Conservation (phyloP, 2,888 invertebrate genomes). For the Agriotes lineatus region DNA sequence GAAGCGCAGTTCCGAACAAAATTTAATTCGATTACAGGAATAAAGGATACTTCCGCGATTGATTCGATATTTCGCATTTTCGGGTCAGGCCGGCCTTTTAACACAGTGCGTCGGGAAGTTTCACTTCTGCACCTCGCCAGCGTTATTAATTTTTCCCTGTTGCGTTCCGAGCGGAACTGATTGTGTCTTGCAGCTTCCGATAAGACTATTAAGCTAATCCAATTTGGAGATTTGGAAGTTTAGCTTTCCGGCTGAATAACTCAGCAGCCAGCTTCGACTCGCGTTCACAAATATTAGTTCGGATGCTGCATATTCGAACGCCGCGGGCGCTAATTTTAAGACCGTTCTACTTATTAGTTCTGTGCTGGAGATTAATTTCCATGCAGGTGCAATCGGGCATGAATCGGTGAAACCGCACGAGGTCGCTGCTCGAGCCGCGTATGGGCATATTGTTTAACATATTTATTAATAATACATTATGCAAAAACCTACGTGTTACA, state of each 20-base stretch:
- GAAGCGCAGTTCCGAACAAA: slow-evolving; percentile 28
- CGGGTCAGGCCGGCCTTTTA: no score
- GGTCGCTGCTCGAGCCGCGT: neutral
- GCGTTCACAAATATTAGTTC: slow-evolving; percentile 31
- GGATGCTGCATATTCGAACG: slow-evolving; percentile 21
- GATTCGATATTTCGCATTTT: slow-evolving; percentile 33
- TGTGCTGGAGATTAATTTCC: slow-evolving; percentile 29
- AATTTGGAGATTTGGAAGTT: slow-evolving; percentile 39
- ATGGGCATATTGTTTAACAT: slow-evolving; percentile 12
- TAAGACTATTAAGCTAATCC: slow-evolving; percentile 38
- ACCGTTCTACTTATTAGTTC: slow-evolving; percentile 31
- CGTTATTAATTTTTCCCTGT: slow-evolving; percentile 24
- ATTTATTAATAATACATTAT: slow-evolving; percentile 20
- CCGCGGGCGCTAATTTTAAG: slow-evolving; percentile 28
- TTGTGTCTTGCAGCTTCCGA: slow-evolving; percentile 33
- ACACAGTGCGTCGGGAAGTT: slow-evolving; percentile 23
- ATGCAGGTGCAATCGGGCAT: slow-evolving; percentile 27
- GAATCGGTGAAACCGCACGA: no score
- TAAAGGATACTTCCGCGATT: slow-evolving; percentile 31
- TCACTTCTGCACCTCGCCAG: slow-evolving; percentile 7
- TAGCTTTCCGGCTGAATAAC: slow-evolving; percentile 33
- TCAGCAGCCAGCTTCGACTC: slow-evolving; percentile 17
- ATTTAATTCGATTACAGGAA: slow-evolving; percentile 37
- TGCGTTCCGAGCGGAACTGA: slow-evolving; percentile 16
- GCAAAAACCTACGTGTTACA: slow-evolving; percentile 12